These are phyloP conservation scores for Notechis scutatus DNA, from an alignment of 2,113 vertebrate genomes.

Conservation along the genomic window DNA sequence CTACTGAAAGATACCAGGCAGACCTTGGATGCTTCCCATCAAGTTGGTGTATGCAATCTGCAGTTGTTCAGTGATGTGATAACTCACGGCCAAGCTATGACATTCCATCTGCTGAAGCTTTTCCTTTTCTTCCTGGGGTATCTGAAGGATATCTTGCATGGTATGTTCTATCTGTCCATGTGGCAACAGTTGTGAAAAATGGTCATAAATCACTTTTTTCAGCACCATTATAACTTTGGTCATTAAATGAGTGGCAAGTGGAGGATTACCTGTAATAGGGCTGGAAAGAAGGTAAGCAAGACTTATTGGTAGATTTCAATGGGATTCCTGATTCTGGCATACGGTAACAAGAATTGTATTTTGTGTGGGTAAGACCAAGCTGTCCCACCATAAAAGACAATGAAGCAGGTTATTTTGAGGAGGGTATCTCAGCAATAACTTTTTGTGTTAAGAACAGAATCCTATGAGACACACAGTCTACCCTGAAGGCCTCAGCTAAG, in stretches of 20 bases:
- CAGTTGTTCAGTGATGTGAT: constrained; percentile 72
- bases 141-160: constrained; percentile 66
- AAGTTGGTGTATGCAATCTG: constrained; percentile 65
- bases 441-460: neutral
- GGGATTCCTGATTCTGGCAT: neutral
- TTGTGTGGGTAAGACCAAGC: neutral
- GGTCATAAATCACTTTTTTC: neutral
- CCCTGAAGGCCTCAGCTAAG: neutral
- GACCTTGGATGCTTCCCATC: constrained; percentile 75
- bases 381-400: neutral
- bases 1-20: constrained; percentile 76
- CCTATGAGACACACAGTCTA: neutral
- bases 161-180: constrained; percentile 50
- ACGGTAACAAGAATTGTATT: neutral
- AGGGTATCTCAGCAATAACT: neutral
- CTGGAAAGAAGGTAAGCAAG: neutral
- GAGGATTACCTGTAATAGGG: neutral
- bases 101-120: constrained; percentile 69
- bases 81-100: constrained; percentile 68
- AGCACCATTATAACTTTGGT: neutral
- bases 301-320: neutral
- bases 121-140: constrained; percentile 68
- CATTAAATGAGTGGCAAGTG: neutral
- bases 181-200: neutral
- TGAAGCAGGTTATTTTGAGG: neutral